These are phyloP conservation scores for Micropoecilia bifurca DNA, from an alignment of 2,797 vertebrate genomes.

Conservation along the genomic window DNA sequence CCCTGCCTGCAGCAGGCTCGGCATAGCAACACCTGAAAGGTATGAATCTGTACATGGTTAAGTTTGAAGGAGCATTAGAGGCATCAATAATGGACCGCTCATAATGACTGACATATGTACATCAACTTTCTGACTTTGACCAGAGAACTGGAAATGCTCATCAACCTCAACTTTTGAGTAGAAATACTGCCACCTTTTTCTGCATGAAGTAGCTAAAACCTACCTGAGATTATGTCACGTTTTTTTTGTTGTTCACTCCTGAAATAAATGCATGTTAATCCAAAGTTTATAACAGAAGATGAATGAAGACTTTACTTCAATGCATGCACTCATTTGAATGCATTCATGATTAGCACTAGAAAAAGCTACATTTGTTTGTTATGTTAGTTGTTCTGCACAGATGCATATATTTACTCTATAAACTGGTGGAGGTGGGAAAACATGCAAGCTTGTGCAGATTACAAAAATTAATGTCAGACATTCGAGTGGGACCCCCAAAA, in stretches of 20 bases:
- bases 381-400: neutral
- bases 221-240: neutral
- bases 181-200: neutral
- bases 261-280: neutral
- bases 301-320: neutral
- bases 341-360: neutral
- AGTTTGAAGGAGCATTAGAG: neutral
- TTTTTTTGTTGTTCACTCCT: neutral
- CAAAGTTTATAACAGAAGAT: neutral
- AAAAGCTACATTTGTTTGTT: neutral
- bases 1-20: neutral
- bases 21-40: neutral
- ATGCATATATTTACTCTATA: neutral
- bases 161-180: neutral
- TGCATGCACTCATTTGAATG: neutral
- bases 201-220: neutral
- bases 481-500: neutral
- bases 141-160: neutral
- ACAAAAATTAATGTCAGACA: neutral
- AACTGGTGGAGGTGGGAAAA: neutral
- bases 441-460: neutral
- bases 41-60: neutral
- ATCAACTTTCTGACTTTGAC: neutral
- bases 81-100: neutral
- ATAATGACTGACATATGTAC: neutral